phyloP scores from a whole-genome alignment of 2,797 vertebrate genomes.

The Alouatta caraya region DNA sequence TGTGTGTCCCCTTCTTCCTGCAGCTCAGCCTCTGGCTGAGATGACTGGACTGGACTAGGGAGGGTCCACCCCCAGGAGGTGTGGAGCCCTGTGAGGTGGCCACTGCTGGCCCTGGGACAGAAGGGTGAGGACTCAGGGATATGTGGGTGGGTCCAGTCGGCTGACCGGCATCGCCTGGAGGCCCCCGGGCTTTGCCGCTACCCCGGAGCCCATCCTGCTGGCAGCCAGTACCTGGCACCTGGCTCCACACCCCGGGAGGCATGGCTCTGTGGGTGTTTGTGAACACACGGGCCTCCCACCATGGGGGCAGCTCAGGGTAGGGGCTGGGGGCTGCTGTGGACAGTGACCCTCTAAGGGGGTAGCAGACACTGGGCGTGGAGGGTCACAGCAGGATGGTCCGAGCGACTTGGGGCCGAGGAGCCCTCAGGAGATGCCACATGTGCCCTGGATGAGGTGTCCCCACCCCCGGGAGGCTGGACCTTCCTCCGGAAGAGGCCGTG shows the following conservation, averaged over 20 bases:
- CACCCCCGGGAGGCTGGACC: neutral
- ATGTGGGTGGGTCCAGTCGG: too few species aligned
- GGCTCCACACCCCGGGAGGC: neutral
- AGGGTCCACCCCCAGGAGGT: neutral
- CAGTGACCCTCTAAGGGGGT: neutral
- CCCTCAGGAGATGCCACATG: neutral
- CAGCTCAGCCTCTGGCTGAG: neutral
- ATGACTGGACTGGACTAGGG: neutral
- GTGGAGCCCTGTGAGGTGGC: neutral
- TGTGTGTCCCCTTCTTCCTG: neutral
- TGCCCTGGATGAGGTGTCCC: neutral
- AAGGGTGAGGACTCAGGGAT: neutral
- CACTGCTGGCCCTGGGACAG: neutral
- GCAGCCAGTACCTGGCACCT: neutral
- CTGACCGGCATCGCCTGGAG: neutral
- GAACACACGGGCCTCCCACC: neutral
- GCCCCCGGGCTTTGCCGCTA: neutral
- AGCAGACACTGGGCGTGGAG: neutral
- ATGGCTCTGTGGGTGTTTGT: neutral
- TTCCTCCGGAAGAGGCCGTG: neutral
- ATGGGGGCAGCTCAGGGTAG: neutral
- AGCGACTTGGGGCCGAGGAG: rapidly evolving
- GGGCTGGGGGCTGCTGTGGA: neutral
- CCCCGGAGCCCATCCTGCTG: neutral
- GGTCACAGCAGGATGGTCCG: neutral